phyloP scores from a whole-genome alignment of 2,888 invertebrate genomes.

The Sipha maydis region DNA sequence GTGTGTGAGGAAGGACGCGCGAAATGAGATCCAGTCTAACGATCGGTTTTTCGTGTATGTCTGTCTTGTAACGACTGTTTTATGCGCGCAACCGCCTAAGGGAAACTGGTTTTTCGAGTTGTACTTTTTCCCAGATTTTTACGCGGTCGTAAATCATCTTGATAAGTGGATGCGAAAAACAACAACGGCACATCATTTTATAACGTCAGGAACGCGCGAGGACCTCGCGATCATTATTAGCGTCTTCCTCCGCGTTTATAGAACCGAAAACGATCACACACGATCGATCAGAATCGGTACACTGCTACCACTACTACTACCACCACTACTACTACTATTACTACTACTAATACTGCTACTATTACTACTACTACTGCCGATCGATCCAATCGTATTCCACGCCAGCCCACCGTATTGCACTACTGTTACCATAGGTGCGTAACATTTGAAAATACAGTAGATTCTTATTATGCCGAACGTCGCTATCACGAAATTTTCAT shows the following conservation, averaged over 20 bases:
- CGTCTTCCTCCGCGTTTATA: conserved; percentile 23
- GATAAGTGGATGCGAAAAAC: conserved; percentile 35
- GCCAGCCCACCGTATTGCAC: too few relatives aligned
- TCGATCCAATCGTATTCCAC: not conserved
- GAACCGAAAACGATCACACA: conserved; percentile 29
- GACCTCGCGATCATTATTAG: not conserved
- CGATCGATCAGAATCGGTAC: not conserved
- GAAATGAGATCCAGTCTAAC: conserved; percentile 16
- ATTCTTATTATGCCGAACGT: too few relatives aligned
- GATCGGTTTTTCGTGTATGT: not conserved
- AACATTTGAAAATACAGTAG: too few relatives aligned
- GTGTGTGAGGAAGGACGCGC: not conserved
- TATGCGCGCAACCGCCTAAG: not conserved
- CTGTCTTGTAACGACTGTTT: too few relatives aligned
- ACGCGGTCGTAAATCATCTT: conserved; percentile 42
- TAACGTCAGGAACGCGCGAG: not conserved
- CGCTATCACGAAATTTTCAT: too few relatives aligned
- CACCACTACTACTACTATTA: not conserved
- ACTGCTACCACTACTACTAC: too few relatives aligned
- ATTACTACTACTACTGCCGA: not conserved
- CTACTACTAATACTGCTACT: too few relatives aligned
- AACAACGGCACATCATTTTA: not conserved
- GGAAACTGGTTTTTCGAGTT: conserved; percentile 24
- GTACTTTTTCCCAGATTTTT: conserved; percentile 1
- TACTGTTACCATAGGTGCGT: too few relatives aligned